These are phyloP conservation scores for Sminthopsis crassicaudata DNA, from an alignment of 2,113 vertebrate genomes.

Conservation along the genomic window DNA sequence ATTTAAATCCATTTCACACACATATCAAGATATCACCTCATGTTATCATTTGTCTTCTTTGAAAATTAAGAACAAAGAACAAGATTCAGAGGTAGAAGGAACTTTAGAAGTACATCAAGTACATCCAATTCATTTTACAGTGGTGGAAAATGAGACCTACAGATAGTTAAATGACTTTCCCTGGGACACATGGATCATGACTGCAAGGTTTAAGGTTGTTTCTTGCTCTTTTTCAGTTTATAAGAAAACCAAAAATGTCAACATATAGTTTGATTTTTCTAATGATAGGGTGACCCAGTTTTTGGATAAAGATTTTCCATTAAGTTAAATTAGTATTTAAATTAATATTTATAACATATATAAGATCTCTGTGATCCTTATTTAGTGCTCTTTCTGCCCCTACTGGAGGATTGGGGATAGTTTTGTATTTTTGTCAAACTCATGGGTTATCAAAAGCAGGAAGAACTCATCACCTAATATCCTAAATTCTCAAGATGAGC, in stretches of 20 bases:
- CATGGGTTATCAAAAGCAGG: background rate
- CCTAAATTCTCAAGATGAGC: background rate
- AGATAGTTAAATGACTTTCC: background rate
- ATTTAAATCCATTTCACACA: background rate
- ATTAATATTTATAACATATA: background rate
- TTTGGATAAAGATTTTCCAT: background rate
- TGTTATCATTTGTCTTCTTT: background rate
- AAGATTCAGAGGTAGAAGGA: background rate
- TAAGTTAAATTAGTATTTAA: background rate
- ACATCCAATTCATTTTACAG: background rate
- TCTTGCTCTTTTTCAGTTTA: background rate
- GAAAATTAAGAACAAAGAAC: background rate
- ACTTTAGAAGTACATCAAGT: background rate
- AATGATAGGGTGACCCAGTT: background rate
- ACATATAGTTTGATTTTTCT: background rate
- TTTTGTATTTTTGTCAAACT: background rate
- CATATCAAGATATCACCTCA: background rate
- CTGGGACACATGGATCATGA: background rate
- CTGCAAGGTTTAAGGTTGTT: background rate
- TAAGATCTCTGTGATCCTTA: background rate
- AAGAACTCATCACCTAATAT: background rate
- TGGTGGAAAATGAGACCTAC: background rate
- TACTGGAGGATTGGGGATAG: background rate
- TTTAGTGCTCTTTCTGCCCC: background rate
- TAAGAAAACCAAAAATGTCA: background rate